These are phyloP conservation scores for Agrilus planipennis DNA, from an alignment of 1,140 invertebrate genomes.

Conservation along the genomic window DNA sequence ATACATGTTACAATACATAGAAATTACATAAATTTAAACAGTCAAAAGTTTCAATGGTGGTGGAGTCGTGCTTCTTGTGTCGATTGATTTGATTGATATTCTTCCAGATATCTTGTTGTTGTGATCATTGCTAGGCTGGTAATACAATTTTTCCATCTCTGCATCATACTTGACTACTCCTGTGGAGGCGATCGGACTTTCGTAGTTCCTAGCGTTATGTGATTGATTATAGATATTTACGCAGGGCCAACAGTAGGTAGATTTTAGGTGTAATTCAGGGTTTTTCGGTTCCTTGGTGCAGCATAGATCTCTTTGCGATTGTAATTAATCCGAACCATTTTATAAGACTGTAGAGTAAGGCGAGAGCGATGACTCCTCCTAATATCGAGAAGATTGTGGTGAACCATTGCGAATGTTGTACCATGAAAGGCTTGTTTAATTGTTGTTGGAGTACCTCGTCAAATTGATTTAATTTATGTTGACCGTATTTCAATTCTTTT, in stretches of 20 bases:
- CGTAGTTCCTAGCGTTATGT: not conserved
- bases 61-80: no score
- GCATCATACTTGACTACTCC: no score
- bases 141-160: no score
- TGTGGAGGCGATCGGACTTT: no score
- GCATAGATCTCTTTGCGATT: not conserved
- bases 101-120: no score
- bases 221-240: not conserved
- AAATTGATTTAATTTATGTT: conserved; percentile 5
- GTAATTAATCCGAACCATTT: conserved; percentile 3
- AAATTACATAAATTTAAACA: no score
- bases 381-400: not conserved
- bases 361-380: not conserved
- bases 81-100: no score
- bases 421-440: conserved; percentile 6
- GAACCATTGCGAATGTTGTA: conserved; percentile 5
- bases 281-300: conserved; percentile 3
- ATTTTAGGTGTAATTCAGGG: not conserved
- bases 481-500: conserved; percentile 1
- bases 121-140: no score
- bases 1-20: no score
- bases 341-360: not conserved
- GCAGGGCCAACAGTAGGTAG: not conserved
- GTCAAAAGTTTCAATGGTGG: no score
- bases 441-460: conserved; percentile 6